Conservation (phyloP, 2,888 invertebrate species). For the Lepeophtheirus nordmannii region DNA sequence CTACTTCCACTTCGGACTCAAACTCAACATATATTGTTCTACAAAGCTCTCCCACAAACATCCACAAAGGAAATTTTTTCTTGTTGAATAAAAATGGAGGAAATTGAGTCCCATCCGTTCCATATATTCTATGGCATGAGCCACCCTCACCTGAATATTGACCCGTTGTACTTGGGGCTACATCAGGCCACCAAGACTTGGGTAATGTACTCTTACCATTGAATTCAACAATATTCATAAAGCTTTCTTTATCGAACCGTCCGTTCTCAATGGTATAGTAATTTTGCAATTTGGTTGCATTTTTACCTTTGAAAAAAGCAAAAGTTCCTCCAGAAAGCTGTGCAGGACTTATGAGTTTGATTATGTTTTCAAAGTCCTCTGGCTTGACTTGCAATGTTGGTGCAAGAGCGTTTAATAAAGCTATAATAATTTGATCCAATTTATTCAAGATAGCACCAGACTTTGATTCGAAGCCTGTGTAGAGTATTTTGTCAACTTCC, state of each 20-base stretch:
- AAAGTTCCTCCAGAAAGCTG: constrained; percentile 27
- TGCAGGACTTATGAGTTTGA: constrained; percentile 26
- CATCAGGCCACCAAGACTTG: constrained; percentile 6
- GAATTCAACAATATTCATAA: constrained; percentile 16
- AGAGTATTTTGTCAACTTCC: constrained; percentile 23
- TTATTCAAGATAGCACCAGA: too few species aligned
- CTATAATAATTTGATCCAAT: too few species aligned
- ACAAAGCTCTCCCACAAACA: constrained; percentile 33
- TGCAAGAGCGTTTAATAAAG: too few species aligned
- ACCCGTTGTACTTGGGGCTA: constrained; percentile 6
- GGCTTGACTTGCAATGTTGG: too few species aligned
- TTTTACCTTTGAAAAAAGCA: constrained; percentile 28
- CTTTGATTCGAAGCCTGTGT: background rate
- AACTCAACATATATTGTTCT: constrained; percentile 29
- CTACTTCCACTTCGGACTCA: constrained; percentile 24
- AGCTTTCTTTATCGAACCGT: constrained; percentile 27
- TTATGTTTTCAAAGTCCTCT: too few species aligned
- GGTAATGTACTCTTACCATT: background rate
- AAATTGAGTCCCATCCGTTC: constrained; percentile 32
- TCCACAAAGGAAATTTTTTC: constrained; percentile 29
- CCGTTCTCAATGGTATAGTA: constrained; percentile 18
- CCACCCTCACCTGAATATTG: constrained; percentile 25
- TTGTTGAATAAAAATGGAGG: constrained; percentile 30
- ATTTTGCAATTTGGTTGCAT: background rate
- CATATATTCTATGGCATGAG: constrained; percentile 28